These are phyloP conservation scores for Marronus borbonicus DNA, from an alignment of 2,888 invertebrate genomes.

Conservation along the genomic window DNA sequence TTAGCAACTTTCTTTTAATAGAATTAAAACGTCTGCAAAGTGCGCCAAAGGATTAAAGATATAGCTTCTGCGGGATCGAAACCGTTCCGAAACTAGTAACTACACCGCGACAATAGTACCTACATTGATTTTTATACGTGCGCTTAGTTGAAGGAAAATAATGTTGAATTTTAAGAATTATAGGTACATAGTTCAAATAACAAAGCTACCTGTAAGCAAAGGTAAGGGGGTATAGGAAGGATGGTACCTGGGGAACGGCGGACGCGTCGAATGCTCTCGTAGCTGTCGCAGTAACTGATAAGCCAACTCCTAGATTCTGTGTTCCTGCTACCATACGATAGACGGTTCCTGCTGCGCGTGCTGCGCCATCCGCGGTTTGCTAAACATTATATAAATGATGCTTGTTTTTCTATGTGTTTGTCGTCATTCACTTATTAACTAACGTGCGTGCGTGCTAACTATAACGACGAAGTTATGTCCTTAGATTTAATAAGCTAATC, in stretches of 20 bases:
- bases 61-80: no score
- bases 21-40: no score
- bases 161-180: no score
- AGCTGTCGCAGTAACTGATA: slow-evolving; percentile 77
- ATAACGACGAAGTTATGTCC: neutral
- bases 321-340: slow-evolving; percentile 86
- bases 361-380: slow-evolving; percentile 86
- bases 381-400: slow-evolving; percentile 67
- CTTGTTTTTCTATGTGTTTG: neutral
- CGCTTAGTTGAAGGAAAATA: no score
- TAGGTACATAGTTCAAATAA: no score
- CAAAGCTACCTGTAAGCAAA: slow-evolving; percentile 2
- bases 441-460: neutral
- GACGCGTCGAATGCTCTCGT: slow-evolving; percentile 63
- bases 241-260: slow-evolving; percentile 61
- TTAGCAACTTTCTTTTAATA: no score
- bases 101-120: no score
- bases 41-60: no score
- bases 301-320: slow-evolving; percentile 81
- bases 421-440: neutral
- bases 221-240: slow-evolving; percentile 57
- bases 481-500: neutral
- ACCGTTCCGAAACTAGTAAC: no score
- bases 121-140: no score
- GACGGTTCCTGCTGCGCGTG: slow-evolving; percentile 84